Evolutionary conservation across 1,140 invertebrate genomes (phyloP), one percentile per base, ranked within the genome.

Genomic region (Zaprionus lachaisei): DNA sequence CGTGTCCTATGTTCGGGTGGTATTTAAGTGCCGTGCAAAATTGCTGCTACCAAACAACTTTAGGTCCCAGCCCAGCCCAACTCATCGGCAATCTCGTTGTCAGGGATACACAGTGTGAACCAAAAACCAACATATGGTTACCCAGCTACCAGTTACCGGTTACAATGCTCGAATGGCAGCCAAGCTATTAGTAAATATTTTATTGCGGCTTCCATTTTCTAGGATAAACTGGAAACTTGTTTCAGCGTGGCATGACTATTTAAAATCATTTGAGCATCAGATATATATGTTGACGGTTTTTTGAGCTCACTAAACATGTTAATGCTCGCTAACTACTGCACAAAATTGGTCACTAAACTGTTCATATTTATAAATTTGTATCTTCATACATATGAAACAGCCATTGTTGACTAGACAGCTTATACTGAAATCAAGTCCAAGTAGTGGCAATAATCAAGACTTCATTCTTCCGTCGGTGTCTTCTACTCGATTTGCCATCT

Each of bases 31-130:
- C 20, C 47, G 17, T 20, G 47, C 22, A 24, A 22, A 51, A 51
- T 51, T 51, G 47, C 47, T 51, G 47, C 20, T 51, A 51, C 47
- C 47, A 51, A 51, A 51, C 47, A 51, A 51, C 47, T 51, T 22
- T 12, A 51, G 20, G 47, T 12, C 47, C 22, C 47, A 24, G 47
- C 20, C 47, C 47, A 11, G 20, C 20, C 47, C 47, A 51, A 51
- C 20, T 51, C 47, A 51, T 51, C n/a, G 20, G 20, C 47, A 51
- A 51, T 51, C 47, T 51, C 47, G 47, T 51, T 51, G 47, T 51
- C 47, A 51, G 47, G 47, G 47, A 51, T 51, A 51, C 47, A 20
- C 41, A 51, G 47, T 51, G 47, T 51, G 47, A 51, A 51, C 9
- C 17, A 20, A 22, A 51, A 51, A 51, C 47, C 47, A 51, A 51